Conservation (phyloP, 2,797 vertebrate genomes). For the Catharus ustulatus region DNA sequence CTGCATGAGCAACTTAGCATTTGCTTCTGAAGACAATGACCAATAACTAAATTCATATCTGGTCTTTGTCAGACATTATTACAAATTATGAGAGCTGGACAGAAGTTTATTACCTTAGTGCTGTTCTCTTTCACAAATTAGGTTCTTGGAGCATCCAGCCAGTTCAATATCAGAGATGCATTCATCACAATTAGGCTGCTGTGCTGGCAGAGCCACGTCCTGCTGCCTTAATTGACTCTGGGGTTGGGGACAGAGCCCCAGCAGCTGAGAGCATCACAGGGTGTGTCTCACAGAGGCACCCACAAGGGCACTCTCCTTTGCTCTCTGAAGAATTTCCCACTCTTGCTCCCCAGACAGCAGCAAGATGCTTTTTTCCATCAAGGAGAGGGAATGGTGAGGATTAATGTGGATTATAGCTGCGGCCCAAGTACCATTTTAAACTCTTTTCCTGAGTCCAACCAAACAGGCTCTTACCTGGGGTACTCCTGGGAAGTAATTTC, state of each 20-base stretch:
- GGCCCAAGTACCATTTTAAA: neutral
- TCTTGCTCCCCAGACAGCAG: neutral
- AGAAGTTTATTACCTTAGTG: conserved; percentile 46
- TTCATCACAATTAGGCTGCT: conserved; percentile 56
- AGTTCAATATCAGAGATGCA: neutral
- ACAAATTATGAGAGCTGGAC: conserved; percentile 44
- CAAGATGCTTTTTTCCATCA: neutral
- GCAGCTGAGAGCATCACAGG: neutral
- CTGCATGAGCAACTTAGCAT: conserved; percentile 42
- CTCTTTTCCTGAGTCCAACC: neutral
- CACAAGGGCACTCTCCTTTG: rapidly evolving
- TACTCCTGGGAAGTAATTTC: neutral
- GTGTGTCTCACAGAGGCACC: neutral
- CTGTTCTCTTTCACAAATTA: conserved; percentile 46
- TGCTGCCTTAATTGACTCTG: neutral
- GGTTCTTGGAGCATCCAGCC: conserved; percentile 31
- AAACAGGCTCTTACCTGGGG: neutral
- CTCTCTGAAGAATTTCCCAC: neutral
- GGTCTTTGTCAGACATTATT: conserved; percentile 60
- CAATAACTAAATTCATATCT: conserved; percentile 52
- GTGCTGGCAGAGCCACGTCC: neutral
- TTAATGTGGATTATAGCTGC: neutral
- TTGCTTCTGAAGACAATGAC: conserved; percentile 39
- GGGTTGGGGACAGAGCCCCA: neutral
- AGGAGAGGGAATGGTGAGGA: neutral